Conservation (phyloP, 2,888 invertebrate genomes). For the Dolichopus griseipennis region DNA sequence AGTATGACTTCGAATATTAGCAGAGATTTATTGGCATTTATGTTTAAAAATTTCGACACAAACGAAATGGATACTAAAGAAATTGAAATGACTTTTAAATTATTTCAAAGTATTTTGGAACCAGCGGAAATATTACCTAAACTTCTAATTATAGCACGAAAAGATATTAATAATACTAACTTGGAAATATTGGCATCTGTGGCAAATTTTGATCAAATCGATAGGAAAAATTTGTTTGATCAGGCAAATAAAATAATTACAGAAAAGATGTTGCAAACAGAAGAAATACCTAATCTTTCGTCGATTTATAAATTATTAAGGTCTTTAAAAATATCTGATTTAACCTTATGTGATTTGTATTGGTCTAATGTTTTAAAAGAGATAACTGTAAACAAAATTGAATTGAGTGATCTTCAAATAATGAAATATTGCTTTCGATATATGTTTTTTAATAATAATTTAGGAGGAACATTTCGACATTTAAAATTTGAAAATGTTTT, state of each 20-base stretch:
- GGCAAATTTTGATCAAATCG: constrained; percentile 44
- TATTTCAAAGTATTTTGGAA: constrained; percentile 46
- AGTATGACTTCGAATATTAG: constrained; percentile 36
- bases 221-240: constrained; percentile 39
- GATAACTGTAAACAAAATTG: constrained; percentile 30
- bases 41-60: constrained; percentile 37
- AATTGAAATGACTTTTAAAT: constrained; percentile 39
- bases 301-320: constrained; percentile 43
- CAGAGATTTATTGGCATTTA: constrained; percentile 36
- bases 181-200: constrained; percentile 43
- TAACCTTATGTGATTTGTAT: constrained; percentile 41
- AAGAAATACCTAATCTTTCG: constrained; percentile 31
- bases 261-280: constrained; percentile 25
- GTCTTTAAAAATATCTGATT: constrained; percentile 45
- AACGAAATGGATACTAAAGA: constrained; percentile 37
- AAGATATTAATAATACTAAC: constrained; percentile 33
- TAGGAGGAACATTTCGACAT: constrained; percentile 47
- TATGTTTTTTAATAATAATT: constrained; percentile 48
- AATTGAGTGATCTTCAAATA: constrained; percentile 32
- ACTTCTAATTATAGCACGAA: constrained; percentile 40
- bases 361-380: constrained; percentile 43
- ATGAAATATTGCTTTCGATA: constrained; percentile 46
- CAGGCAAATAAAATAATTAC: constrained; percentile 34
- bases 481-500: constrained; percentile 43
- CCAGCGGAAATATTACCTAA: constrained; percentile 44